Conservation (phyloP, 2,797 vertebrate genomes). For the Lepilemur septentrionalis region DNA sequence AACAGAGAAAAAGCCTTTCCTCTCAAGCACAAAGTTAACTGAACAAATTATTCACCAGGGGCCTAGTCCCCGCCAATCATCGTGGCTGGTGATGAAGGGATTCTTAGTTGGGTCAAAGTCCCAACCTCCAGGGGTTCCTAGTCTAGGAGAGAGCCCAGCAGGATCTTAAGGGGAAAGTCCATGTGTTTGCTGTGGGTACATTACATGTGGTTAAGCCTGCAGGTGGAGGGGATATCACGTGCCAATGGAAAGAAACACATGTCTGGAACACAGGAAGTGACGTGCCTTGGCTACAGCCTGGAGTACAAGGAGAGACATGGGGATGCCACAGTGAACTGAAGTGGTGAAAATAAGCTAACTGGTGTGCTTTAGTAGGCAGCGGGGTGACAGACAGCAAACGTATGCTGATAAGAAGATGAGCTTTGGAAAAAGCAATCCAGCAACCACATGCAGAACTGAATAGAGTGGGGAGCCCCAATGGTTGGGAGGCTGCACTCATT, state of each 20-base stretch:
- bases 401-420: background rate
- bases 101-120: background rate
- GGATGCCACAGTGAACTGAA: background rate
- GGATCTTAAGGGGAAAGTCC: too few relatives aligned
- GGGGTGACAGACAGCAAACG: background rate
- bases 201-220: background rate
- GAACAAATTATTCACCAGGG: background rate
- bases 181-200: background rate
- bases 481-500: background rate
- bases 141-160: background rate
- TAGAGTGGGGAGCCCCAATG: accelerated
- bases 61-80: background rate
- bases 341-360: background rate
- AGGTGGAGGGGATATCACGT: background rate
- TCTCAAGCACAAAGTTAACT: background rate
- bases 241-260: background rate
- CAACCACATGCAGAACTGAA: background rate
- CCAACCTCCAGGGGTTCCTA: background rate
- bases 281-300: background rate
- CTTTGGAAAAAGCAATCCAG: background rate
- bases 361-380: too few relatives aligned
- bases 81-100: background rate
- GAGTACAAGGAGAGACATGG: background rate
- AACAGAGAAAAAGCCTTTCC: background rate
- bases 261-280: background rate